Evolutionary conservation across 1,140 invertebrate genomes (phyloP).

Genomic region (Drosophila bipectinata): DNA sequence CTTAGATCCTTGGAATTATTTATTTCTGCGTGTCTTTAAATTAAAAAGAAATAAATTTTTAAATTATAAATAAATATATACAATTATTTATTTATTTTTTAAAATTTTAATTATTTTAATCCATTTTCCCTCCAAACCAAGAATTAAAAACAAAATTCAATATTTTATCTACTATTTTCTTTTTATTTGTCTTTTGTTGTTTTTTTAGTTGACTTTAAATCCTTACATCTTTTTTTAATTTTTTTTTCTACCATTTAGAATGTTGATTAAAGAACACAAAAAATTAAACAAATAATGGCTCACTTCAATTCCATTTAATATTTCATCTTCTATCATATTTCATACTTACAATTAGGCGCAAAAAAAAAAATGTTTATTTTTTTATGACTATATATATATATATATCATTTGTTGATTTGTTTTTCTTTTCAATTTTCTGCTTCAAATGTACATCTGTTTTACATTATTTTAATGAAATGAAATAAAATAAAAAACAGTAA

Average conservation of each 20-base stretch:
- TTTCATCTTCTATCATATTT: constrained; percentile 42
- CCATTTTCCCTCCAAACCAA: background rate
- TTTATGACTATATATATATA: constrained; percentile 18
- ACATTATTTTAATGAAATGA: constrained; percentile 27
- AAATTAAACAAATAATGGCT: constrained; percentile 28
- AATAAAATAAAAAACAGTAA: constrained; percentile 4
- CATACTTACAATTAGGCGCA: constrained; percentile 51
- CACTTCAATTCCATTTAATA: constrained; percentile 52
- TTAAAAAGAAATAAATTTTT: background rate
- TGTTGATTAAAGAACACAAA: constrained; percentile 6
- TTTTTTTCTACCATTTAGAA: constrained; percentile 10
- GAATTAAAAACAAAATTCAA: background rate
- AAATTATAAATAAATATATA: background rate
- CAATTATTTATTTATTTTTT: background rate
- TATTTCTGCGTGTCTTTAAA: background rate
- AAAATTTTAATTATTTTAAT: background rate
- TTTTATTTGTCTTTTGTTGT: constrained; percentile 21
- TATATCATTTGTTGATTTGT: constrained; percentile 5
- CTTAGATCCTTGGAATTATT: constrained; percentile 22
- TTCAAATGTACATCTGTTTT: constrained; percentile 47
- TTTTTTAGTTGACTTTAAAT: background rate
- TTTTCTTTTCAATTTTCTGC: constrained; percentile 14
- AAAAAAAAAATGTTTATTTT: constrained; percentile 31
- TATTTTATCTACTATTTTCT: constrained; percentile 15
- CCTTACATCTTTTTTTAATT: too few relatives aligned